Evolutionary conservation across 1,140 invertebrate species (phyloP), one percentile per base, ranked within the genome.

Genomic region (Ceratina calcarata): DNA sequence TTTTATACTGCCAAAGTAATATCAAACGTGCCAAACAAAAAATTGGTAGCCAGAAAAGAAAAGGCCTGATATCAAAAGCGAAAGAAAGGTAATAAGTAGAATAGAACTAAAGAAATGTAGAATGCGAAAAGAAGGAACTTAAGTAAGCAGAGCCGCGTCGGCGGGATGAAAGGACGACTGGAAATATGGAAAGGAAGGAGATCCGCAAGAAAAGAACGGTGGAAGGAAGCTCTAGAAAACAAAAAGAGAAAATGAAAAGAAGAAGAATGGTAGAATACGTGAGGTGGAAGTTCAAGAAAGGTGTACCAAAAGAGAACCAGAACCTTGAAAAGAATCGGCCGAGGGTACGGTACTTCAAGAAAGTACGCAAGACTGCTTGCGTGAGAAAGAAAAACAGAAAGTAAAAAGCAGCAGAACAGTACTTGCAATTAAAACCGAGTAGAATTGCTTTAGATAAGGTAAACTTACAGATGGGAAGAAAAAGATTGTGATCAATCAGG

Each of bases 11-110:
- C 37, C 10, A 10, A 10, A 3, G 37, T 45, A 45, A 45, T 45
- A 45, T 7, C 37, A 45, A 45, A 10, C 37, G 37, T 45, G 37
- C 0, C 3, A 45, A 45, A 13, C 13, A 32, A 78, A 22, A 61
- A 61, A 78, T n/a, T 24, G 8, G 15, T 20, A 18, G 18, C 49
- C 22, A 71, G 67, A 45, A 27, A 76, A n/a, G 27, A 66, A 27
- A 3, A 22, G 2, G 18, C 18, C 24, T 61, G 51, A 6, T 6
- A 68, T 13, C 10, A 12, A 18, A 20, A n/a, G 3, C n/a, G 20
- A 13, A 32, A 16, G n/a, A 57, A 57, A 57, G 55, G 55, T 13
- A 18, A 2, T 15, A 55, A 18, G 12, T 57, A 57, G 55, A 57
- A 57, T 45, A 45, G 37, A 45, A 45, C 37, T 45, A 45, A 57